Base-by-base conservation (phyloP, 2,888 invertebrate genomes). In the Beris morrisii region DNA sequence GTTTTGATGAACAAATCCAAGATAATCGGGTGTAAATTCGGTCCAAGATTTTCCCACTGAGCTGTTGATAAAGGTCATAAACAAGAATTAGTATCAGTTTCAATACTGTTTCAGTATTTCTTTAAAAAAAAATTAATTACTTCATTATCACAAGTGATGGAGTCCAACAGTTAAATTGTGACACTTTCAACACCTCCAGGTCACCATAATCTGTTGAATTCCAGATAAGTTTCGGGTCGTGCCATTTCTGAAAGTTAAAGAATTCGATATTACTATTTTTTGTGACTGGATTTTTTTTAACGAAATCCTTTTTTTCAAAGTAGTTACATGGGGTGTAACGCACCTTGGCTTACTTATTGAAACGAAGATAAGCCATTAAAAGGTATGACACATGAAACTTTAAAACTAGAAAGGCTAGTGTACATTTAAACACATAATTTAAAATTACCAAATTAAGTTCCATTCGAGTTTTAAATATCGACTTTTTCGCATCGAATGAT, bases 181-280 rank as follows among this genome's bases (percentile, higher is more conserved):
- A 70, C 46, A 75, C 73, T 9, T 73, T 71, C 9, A 79, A 58
- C 0, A 67, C 70, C 1, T 69, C 67, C 1, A 86, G 81, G 6
- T 82, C 82, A n/a, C 83, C 84, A 74, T 83, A 88, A 48, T 85
- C 83, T 13, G 74, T 75, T 0, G 86, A 84, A 70, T 84, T 78
- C 89, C 89, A 90, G 0, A 80, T 77, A 72, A 88, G 77, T 68
- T 84, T 85, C 12, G 83, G 78, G 71, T 89, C 89, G 0, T 74
- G 78, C 90, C 90, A 90, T 69, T 77, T 80, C 88, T 88, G 74
- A 45, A 59, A 57, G 45, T 38, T 22, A 22, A 22, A 3, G 2
- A 22, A 22, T 22, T 22, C 22, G 22, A 22, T 22, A 22, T 22
- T 22, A 22, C 22, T 22, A 22, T 22, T 22, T 22, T 22, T 22